phyloP scores from a whole-genome alignment of 2,113 vertebrate genomes.

The Oryzias melastigma region DNA sequence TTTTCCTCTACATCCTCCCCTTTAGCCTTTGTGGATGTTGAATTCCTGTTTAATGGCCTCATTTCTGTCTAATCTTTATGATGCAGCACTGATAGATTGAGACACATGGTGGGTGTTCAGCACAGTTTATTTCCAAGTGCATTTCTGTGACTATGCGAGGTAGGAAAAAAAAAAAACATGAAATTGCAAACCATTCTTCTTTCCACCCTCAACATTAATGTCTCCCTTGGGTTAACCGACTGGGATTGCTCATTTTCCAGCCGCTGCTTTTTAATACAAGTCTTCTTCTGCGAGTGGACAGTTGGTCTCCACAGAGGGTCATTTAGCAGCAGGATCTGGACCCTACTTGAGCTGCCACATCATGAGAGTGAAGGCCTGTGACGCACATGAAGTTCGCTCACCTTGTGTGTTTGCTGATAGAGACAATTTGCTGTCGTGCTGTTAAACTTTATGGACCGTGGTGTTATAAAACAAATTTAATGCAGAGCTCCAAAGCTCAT shows the following conservation, averaged over 20 bases:
- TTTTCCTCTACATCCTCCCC: too few species aligned
- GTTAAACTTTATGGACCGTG: slow-evolving; percentile 11
- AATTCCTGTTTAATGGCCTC: slow-evolving; percentile 20
- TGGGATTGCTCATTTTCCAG: slow-evolving; percentile 73
- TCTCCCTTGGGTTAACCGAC: slow-evolving; percentile 65
- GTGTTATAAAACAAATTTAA: background rate
- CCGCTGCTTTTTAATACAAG: slow-evolving; percentile 67
- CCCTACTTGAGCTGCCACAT: slow-evolving; percentile 26
- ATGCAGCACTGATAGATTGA: slow-evolving; percentile 20
- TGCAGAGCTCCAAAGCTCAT: too few species aligned
- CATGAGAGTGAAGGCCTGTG: slow-evolving; percentile 22
- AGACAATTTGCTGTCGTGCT: background rate
- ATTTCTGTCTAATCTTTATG: slow-evolving; percentile 14
- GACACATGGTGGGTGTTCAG: slow-evolving; percentile 1
- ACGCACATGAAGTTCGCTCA: slow-evolving; percentile 7
- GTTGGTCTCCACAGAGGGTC: slow-evolving; percentile 40
- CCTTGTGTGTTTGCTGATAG: background rate
- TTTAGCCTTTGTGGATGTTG: background rate
- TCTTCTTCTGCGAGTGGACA: slow-evolving; percentile 48
- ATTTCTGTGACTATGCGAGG: slow-evolving; percentile 9
- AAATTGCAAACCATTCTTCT: slow-evolving; percentile 63
- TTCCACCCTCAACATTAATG: slow-evolving; percentile 48
- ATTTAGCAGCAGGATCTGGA: slow-evolving; percentile 32
- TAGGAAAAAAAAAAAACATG: slow-evolving; percentile 7
- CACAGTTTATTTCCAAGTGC: slow-evolving; percentile 14